phyloP scores from a whole-genome alignment of 2,888 invertebrate species.

The Hylaea fasciaria region DNA sequence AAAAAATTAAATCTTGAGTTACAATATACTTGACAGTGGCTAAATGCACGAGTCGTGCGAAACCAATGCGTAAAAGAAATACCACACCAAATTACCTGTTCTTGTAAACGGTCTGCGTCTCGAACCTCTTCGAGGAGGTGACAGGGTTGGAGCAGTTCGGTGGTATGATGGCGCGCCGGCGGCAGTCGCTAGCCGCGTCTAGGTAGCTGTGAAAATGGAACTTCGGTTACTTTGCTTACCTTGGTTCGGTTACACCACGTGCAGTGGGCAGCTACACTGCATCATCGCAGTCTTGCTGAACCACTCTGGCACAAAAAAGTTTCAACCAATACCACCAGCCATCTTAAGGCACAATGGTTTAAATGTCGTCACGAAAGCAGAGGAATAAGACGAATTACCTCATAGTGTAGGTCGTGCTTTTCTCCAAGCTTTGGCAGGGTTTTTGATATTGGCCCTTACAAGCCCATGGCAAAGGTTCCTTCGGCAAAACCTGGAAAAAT shows the following conservation, averaged over 20 bases:
- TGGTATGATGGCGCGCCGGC: slow-evolving; percentile 72
- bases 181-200: slow-evolving; percentile 70
- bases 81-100: slow-evolving; percentile 64
- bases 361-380: too few species aligned
- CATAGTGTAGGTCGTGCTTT: slow-evolving; percentile 71
- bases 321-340: too few species aligned
- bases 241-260: not conserved
- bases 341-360: too few species aligned
- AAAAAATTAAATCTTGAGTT: too few species aligned
- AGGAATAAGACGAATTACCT: slow-evolving; percentile 53
- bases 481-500: slow-evolving; percentile 61
- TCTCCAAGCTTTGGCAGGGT: slow-evolving; percentile 71
- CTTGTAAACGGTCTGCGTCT: slow-evolving; percentile 72
- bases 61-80: not conserved
- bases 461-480: slow-evolving; percentile 75
- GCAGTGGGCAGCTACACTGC: too few species aligned
- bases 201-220: slow-evolving; percentile 62
- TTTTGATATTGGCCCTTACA: slow-evolving; percentile 73
- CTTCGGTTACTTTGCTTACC: too few species aligned
- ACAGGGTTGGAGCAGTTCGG: slow-evolving; percentile 68
- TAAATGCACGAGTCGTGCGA: too few species aligned
- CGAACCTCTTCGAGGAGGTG: slow-evolving; percentile 70
- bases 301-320: too few species aligned
- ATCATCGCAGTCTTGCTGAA: too few species aligned
- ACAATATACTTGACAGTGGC: too few species aligned